phyloP scores from a whole-genome alignment of 1,140 invertebrate genomes.

The Pseudomyrmex gracilis region DNA sequence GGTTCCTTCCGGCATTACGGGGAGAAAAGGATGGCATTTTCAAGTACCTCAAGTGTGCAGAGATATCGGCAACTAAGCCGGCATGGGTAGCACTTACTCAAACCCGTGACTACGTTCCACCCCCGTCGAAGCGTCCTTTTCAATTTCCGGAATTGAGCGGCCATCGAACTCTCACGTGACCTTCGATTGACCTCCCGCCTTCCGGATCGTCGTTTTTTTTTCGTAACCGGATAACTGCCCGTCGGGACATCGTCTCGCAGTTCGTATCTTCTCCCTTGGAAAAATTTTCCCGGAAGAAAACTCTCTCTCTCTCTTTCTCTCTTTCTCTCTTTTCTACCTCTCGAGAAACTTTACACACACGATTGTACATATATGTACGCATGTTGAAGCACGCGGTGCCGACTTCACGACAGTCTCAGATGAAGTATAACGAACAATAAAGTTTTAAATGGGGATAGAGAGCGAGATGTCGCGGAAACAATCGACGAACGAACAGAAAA shows the following conservation, averaged over 20 bases:
- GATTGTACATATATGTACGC: not conserved
- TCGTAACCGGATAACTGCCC: conserved; percentile 14
- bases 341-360: not conserved
- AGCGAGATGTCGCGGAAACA: not conserved
- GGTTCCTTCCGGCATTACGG: not conserved
- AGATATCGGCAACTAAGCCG: not conserved
- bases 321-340: no score
- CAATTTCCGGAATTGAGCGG: conserved; percentile 54
- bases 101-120: not conserved
- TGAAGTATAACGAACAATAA: no score
- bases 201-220: conserved; percentile 32
- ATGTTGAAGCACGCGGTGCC: not conserved
- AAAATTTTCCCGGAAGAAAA: conserved; percentile 16
- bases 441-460: not conserved
- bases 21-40: not conserved
- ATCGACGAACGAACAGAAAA: no score
- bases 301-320: not conserved
- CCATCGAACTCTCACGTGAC: conserved; percentile 43
- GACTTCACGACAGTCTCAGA: no score
- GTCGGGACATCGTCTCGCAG: not conserved
- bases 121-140: not conserved
- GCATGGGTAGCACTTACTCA: conserved; percentile 5
- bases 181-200: conserved; percentile 17
- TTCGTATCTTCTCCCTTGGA: not conserved
- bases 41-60: no score